These are phyloP conservation scores for Pseudochirops cupreus DNA, from an alignment of 2,797 vertebrate species.

Conservation along the genomic window DNA sequence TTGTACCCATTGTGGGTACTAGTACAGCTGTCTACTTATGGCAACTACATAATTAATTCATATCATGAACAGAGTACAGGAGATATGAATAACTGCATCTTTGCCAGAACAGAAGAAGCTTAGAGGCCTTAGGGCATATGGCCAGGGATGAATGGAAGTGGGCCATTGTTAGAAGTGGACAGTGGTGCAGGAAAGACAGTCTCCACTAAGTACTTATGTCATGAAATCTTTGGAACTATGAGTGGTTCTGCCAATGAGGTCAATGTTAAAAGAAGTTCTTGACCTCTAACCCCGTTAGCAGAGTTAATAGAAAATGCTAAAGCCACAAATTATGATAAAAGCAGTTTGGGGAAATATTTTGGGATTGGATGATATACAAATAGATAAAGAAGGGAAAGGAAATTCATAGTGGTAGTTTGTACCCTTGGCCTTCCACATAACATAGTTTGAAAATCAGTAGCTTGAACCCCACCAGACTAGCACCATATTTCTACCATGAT, in stretches of 20 bases:
- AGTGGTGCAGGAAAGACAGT: slow-evolving; percentile 98
- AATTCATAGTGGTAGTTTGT: neutral
- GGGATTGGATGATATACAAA: neutral
- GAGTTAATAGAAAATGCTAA: neutral
- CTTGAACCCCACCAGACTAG: neutral
- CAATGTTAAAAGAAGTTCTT: slow-evolving; percentile 97
- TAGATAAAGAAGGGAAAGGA: neutral
- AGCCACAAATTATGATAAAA: neutral
- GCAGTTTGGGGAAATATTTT: neutral
- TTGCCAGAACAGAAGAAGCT: neutral
- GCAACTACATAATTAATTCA: neutral
- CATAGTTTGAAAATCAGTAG: neutral
- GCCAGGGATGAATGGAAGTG: slow-evolving; percentile 96
- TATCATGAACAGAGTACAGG: neutral
- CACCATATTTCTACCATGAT: slow-evolving; percentile 18
- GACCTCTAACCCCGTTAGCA: slow-evolving; percentile 96
- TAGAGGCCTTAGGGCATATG: slow-evolving; percentile 17
- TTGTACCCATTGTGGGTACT: neutral
- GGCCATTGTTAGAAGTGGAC: slow-evolving; percentile 98
- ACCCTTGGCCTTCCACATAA: neutral
- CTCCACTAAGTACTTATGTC: slow-evolving; percentile 94
- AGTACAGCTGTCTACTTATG: neutral
- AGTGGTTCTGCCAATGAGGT: slow-evolving; percentile 96
- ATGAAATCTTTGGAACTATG: slow-evolving; percentile 98
- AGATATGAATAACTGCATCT: neutral